Conservation (phyloP, 2,888 invertebrate species). For the Aromia moschata region DNA sequence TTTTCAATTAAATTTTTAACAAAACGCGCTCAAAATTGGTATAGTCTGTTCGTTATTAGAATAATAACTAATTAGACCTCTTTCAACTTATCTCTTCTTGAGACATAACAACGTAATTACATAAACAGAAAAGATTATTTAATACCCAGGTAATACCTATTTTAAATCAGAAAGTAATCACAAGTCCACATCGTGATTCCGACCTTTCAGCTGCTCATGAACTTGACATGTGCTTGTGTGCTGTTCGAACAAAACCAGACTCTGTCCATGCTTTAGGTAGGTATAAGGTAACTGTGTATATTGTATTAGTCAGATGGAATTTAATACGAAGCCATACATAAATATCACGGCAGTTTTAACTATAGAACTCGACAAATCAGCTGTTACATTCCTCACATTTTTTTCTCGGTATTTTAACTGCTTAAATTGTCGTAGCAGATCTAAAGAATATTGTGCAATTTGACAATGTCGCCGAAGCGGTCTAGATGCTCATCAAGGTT, state of each 20-base stretch:
- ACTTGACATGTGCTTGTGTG: not conserved
- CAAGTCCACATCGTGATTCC: not conserved
- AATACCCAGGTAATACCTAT: not conserved
- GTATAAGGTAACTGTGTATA: too few relatives aligned
- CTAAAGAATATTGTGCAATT: not conserved
- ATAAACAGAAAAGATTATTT: not conserved
- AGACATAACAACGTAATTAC: not conserved
- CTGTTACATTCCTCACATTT: too few relatives aligned
- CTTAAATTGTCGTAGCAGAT: not conserved
- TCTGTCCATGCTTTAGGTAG: too few relatives aligned
- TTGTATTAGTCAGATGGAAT: too few relatives aligned
- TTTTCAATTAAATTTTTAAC: too few relatives aligned
- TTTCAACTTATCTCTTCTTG: not conserved
- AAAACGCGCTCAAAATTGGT: too few relatives aligned
- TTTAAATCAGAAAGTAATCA: not conserved
- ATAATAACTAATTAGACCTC: too few relatives aligned
- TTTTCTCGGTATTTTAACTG: too few relatives aligned
- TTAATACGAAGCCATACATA: too few relatives aligned
- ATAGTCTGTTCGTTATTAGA: too few relatives aligned
- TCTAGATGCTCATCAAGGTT: slow-evolving; percentile 2
- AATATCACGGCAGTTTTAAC: too few relatives aligned
- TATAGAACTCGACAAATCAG: too few relatives aligned
- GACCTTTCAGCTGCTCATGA: not conserved
- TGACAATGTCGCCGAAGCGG: not conserved
- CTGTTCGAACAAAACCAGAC: not conserved